Conservation (phyloP, 2,797 vertebrate species). For the Menidia menidia region DNA sequence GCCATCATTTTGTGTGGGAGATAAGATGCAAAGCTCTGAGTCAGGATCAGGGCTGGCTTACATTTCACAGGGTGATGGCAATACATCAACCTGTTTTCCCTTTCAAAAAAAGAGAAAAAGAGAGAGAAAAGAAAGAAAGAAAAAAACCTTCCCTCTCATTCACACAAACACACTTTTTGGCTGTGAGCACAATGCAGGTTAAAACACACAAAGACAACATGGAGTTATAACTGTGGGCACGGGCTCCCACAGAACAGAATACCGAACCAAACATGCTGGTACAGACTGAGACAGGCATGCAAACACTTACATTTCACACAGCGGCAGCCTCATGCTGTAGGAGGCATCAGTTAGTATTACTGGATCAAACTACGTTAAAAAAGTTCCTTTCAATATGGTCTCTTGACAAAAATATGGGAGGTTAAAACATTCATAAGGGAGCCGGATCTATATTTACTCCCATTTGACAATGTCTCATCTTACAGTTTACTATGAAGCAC, state of each 20-base stretch:
- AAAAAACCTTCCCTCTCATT: not conserved
- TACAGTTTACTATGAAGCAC: too few relatives aligned
- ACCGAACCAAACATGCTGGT: conserved; percentile 53
- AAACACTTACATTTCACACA: conserved; percentile 19
- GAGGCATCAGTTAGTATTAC: conserved; percentile 28
- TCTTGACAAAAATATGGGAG: too few relatives aligned
- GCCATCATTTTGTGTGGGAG: conserved; percentile 56
- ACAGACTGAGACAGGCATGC: conserved; percentile 39
- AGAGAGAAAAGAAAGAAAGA: too few relatives aligned
- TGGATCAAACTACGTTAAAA: conserved; percentile 1
- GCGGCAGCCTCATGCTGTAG: conserved; percentile 50
- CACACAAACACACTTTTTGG: not conserved
- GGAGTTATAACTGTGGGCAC: conserved; percentile 3
- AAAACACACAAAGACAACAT: conserved; percentile 30
- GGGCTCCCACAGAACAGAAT: conserved; percentile 6
- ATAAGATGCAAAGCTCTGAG: conserved; percentile 59
- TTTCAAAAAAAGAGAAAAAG: too few relatives aligned
- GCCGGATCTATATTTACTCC: not conserved
- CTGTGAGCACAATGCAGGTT: conserved; percentile 17
- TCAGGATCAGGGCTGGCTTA: conserved; percentile 63
- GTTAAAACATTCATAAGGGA: too few relatives aligned
- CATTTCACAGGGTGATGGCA: conserved; percentile 32
- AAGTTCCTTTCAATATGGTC: too few relatives aligned
- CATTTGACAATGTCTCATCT: not conserved
- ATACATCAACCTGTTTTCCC: conserved; percentile 33